Base-by-base conservation (phyloP, 2,113 vertebrate genomes). In the Strix aluco region DNA sequence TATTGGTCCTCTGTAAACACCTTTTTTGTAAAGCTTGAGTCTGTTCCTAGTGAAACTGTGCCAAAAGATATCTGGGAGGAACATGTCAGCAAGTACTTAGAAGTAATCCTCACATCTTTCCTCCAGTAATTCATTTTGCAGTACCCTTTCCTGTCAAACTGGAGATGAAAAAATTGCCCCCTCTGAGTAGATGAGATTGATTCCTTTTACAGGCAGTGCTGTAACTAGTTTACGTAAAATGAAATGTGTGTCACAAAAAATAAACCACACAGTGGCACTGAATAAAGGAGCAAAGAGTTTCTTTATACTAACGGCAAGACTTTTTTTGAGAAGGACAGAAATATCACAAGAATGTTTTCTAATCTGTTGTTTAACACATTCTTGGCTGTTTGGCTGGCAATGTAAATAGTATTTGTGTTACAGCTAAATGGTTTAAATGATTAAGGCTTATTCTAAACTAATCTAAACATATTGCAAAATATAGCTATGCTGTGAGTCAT, bases 221-320 rank as follows among this genome's bases (percentile, higher is more conserved):
- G 74, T 73, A 86, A 85, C 86, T 81, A 92, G 89, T 88, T 96
- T 96, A 96, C 11, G 71, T 95, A 62, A 95, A 80, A 83, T 52
- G 80, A 97, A 97, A 86, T 67, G 80, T 86, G 81, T 90, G 72
- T 94, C 92, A 84, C 94, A 81, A 90, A 86, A 94, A 94, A 79
- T 88, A 90, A 97, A 88, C 59, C 36, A 58, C 61, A 86, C 9
- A 77, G 66, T 81, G 57, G 23, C 59, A 85, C 74, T 83, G 87
- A 95, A 91, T 79, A 95, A 94, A 96, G 42, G 19, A 90, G 57
- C 1, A 6, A 75, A 81, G 58, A 54, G 54, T 49, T 88, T 83
- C 62, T 95, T 88, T 93, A 46, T 95, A 86, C 40, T 90, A 26
- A 94, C 34, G 25, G 81, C 6, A 90, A 74, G 55, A 59, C 46